These are phyloP conservation scores for Allolobophora icterica DNA, from an alignment of 2,888 invertebrate genomes.

Conservation along the genomic window DNA sequence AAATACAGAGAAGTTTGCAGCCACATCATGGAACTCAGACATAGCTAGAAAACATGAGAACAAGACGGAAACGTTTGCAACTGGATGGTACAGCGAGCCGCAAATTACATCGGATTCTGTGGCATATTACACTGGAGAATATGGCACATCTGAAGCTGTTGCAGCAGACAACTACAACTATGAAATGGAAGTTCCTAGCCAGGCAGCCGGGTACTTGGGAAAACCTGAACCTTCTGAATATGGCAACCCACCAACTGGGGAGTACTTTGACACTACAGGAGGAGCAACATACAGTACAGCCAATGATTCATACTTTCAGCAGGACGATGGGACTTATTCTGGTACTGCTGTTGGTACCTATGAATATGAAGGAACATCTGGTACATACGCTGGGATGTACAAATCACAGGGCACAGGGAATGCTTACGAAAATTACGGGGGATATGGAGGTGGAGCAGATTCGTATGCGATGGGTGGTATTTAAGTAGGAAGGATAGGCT, in stretches of 20 bases:
- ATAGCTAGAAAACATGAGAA: neutral
- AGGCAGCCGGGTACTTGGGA: neutral
- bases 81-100: neutral
- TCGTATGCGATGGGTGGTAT: neutral
- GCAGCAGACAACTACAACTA: neutral
- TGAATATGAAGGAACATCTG: slow-evolving; percentile 17
- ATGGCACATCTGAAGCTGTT: slow-evolving; percentile 17
- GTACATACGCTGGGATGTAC: neutral
- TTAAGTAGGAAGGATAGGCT: neutral
- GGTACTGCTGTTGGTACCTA: neutral
- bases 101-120: neutral
- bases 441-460: neutral
- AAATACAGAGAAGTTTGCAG: neutral
- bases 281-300: neutral
- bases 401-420: neutral
- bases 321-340: neutral
- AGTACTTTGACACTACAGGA: neutral
- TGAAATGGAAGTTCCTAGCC: slow-evolving; percentile 5
- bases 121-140: neutral
- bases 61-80: neutral
- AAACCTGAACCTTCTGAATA: neutral
- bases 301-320: neutral
- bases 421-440: neutral
- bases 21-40: neutral
- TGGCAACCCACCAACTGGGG: neutral